A percentile compares a stretch with the other conserved stretches of the same genome.
phyloP scores from a whole-genome alignment of 2,888 invertebrate species.

The Alviniconcha strummeri region DNA sequence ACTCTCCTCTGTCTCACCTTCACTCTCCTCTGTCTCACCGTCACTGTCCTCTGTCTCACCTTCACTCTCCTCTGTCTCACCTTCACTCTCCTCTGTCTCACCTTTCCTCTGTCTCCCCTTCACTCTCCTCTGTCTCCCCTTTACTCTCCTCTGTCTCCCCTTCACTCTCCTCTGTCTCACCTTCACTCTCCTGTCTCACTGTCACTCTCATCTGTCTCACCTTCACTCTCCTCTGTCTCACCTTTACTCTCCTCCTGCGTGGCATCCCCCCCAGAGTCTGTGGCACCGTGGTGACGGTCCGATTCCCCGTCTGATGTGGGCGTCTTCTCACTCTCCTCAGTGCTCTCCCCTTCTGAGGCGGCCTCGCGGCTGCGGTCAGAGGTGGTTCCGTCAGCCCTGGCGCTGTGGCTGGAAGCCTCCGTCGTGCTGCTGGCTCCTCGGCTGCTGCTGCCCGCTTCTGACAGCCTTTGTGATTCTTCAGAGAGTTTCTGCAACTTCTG shows the following conservation, averaged over 20 bases:
- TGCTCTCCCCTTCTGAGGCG: constrained; percentile 51
- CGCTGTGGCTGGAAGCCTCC: constrained; percentile 51
- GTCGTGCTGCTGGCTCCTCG: constrained; percentile 53
- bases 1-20: too few relatives aligned
- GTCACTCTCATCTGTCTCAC: too few relatives aligned
- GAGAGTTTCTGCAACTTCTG: constrained; percentile 28
- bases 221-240: neutral
- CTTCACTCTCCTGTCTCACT: too few relatives aligned
- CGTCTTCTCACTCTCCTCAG: constrained; percentile 52
- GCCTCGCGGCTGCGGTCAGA: constrained; percentile 62
- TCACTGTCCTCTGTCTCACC: too few relatives aligned
- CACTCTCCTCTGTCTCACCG: too few relatives aligned
- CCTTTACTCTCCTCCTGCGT: constrained; percentile 49
- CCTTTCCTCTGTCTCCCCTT: too few relatives aligned
- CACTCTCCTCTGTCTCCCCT: too few relatives aligned
- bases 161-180: too few relatives aligned
- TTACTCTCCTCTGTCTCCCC: too few relatives aligned
- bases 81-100: too few relatives aligned
- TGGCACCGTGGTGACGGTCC: constrained; percentile 41
- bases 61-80: too few relatives aligned
- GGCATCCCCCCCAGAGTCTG: constrained; percentile 52
- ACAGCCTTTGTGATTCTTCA: constrained; percentile 20
- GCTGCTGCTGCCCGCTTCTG: constrained; percentile 30
- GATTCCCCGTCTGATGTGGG: constrained; percentile 51
- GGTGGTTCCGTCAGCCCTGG: constrained; percentile 54